A percentile compares a stretch with the other conserved stretches of the same genome.
phyloP scores from a whole-genome alignment of 2,113 vertebrate genomes.

The Malurus cyaneus region DNA sequence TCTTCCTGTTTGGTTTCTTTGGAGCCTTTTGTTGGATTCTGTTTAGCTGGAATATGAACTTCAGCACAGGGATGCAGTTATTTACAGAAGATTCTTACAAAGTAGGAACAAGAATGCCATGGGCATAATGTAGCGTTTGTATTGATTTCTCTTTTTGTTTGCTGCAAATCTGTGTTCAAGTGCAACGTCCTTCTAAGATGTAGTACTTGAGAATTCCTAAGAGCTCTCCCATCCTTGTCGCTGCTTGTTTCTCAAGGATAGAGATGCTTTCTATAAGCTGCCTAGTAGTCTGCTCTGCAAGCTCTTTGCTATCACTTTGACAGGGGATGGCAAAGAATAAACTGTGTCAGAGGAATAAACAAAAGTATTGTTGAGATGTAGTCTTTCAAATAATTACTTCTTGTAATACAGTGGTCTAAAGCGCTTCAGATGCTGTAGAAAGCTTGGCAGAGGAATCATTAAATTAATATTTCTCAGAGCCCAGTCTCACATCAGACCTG shows the following conservation, averaged over 20 bases:
- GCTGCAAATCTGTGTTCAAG: not conserved
- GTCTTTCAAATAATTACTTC: not conserved
- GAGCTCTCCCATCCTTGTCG: not conserved
- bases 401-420: not conserved
- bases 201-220: not conserved
- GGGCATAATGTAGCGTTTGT: not conserved
- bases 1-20: not conserved
- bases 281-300: not conserved
- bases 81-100: not conserved
- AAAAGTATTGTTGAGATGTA: not conserved
- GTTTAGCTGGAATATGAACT: not conserved
- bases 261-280: not conserved
- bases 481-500: not conserved
- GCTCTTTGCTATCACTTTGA: not conserved
- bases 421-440: not conserved
- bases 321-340: not conserved
- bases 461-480: not conserved
- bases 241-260: not conserved
- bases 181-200: not conserved
- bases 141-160: slow-evolving; percentile 3
- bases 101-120: not conserved
- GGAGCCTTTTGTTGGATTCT: not conserved
- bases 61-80: not conserved
- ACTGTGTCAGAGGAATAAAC: not conserved
- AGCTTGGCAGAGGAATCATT: not conserved